Percentiles rank a stretch among this genome's conserved stretches.
phyloP scores from a whole-genome alignment of 2,113 vertebrate species.

The Periophthalmus modestus region DNA sequence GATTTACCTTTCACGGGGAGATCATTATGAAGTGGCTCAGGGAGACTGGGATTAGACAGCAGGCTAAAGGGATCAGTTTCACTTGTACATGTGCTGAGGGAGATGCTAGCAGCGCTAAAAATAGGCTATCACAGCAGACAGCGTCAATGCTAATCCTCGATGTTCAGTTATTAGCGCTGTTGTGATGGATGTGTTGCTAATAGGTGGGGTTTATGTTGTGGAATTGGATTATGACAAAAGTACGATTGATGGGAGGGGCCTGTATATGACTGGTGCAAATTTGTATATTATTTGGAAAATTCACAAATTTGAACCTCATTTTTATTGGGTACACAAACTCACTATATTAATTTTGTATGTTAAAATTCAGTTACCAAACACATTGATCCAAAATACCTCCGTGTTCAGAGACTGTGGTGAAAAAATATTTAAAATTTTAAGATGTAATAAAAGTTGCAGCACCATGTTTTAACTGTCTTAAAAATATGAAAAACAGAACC shows the following conservation, averaged over 20 bases:
- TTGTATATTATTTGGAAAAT: background rate
- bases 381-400: too few species aligned
- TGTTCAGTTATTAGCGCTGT: background rate
- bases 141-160: conserved; percentile 1
- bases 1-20: conserved; percentile 81
- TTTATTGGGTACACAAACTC: too few species aligned
- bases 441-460: too few species aligned
- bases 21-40: conserved; percentile 71
- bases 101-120: conserved; percentile 12
- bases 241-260: background rate
- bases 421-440: too few species aligned
- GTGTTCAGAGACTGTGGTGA: too few species aligned
- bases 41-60: conserved; percentile 44
- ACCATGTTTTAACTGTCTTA: too few species aligned
- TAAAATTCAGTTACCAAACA: too few species aligned
- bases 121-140: conserved; percentile 13
- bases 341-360: too few species aligned
- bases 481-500: too few species aligned
- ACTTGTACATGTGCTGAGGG: conserved; percentile 36
- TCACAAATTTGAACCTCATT: too few species aligned
- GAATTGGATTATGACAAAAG: background rate
- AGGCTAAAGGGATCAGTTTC: conserved; percentile 38
- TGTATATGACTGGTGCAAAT: background rate
- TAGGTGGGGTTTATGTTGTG: background rate
- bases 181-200: background rate